Percentiles rank a stretch among this genome's conserved stretches.
Conservation (phyloP, 2,888 invertebrate genomes). For the Protonemura montana region DNA sequence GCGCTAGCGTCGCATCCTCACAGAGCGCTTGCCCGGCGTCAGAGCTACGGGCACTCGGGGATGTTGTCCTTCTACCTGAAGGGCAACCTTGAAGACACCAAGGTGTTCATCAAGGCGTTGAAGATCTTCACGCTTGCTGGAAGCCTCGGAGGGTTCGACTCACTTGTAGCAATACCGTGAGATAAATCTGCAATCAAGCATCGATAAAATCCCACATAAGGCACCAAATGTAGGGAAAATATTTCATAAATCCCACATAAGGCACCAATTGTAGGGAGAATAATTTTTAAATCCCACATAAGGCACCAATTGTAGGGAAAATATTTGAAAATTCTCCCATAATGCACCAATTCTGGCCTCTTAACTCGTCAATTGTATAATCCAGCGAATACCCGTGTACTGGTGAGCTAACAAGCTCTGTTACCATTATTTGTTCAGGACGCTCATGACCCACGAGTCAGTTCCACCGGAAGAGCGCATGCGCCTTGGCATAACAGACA, state of each 20-base stretch:
- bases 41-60: constrained; percentile 61
- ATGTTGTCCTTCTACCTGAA: constrained; percentile 65
- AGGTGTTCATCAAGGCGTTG: constrained; percentile 75
- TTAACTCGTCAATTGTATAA: too few species aligned
- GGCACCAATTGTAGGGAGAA: too few species aligned
- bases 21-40: constrained; percentile 59
- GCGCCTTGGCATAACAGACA: constrained; percentile 83
- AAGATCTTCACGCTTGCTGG: constrained; percentile 89
- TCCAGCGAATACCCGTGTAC: too few species aligned
- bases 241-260: too few species aligned
- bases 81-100: constrained; percentile 70
- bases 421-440: too few species aligned
- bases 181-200: not conserved
- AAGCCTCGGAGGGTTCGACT: constrained; percentile 96
- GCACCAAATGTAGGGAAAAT: too few species aligned
- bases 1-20: constrained; percentile 61
- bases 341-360: too few species aligned
- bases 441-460: constrained; percentile 94
- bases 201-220: too few species aligned
- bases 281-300: too few species aligned
- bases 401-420: not conserved
- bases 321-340: too few species aligned
- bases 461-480: constrained; percentile 72
- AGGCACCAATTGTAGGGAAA: too few species aligned
- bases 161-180: constrained; percentile 54